Percentiles rank a stretch among this genome's conserved stretches.
These are phyloP conservation scores for Drosophila leontia DNA, from an alignment of 1,140 invertebrate genomes.

Conservation along the genomic window DNA sequence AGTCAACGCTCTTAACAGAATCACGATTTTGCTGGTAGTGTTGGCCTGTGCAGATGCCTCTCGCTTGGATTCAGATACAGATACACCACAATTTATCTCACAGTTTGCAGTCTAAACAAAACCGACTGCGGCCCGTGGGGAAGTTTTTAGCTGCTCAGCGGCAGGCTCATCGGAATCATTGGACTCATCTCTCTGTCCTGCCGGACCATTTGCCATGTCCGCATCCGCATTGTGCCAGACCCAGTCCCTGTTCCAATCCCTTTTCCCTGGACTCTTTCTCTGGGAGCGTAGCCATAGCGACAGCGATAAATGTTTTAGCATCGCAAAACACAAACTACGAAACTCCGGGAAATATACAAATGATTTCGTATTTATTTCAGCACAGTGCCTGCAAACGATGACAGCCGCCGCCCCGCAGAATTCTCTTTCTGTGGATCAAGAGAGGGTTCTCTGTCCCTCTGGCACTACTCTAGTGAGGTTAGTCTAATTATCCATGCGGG, in stretches of 20 bases:
- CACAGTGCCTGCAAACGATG: slow-evolving; percentile 42
- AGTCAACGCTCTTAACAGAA: neutral
- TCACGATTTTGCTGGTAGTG: slow-evolving; percentile 17
- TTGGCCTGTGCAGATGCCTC: slow-evolving; percentile 43
- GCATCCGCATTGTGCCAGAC: slow-evolving; percentile 52
- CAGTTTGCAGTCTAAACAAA: slow-evolving; percentile 83
- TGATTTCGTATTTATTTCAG: slow-evolving; percentile 83
- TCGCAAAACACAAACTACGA: slow-evolving; percentile 75
- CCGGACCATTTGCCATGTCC: slow-evolving; percentile 75
- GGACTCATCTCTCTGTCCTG: slow-evolving; percentile 61
- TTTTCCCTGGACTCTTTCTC: slow-evolving; percentile 37
- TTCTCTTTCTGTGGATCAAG: slow-evolving; percentile 23
- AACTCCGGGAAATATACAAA: slow-evolving; percentile 81
- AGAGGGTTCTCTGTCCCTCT: neutral
- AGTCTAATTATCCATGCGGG: slow-evolving; percentile 60
- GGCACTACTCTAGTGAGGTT: slow-evolving; percentile 33
- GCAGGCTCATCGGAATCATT: slow-evolving; percentile 63
- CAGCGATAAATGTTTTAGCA: slow-evolving; percentile 81
- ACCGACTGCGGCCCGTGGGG: slow-evolving; percentile 60
- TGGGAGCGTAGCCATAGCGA: slow-evolving; percentile 43
- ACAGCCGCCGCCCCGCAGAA: slow-evolving; percentile 28
- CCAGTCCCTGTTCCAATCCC: neutral
- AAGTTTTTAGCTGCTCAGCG: slow-evolving; percentile 62
- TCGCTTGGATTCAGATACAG: slow-evolving; percentile 70
- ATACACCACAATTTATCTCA: slow-evolving; percentile 81